Evolutionary conservation across 2,113 vertebrate genomes (phyloP).

Genomic region (Passer montanus): DNA sequence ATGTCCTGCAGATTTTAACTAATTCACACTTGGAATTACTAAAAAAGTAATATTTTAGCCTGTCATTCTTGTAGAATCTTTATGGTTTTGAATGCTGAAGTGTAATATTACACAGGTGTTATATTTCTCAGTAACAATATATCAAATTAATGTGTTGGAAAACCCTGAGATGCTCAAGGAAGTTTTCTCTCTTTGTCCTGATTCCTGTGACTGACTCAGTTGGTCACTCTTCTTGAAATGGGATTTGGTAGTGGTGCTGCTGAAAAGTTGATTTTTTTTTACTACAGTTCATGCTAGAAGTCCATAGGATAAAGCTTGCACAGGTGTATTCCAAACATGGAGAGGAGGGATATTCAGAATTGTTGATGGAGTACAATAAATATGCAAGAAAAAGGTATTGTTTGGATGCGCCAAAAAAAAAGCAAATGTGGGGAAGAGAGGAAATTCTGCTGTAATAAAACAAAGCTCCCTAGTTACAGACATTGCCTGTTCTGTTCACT

Average conservation of each 20-base stretch:
- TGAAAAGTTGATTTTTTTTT: not conserved
- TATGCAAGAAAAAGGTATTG: not conserved
- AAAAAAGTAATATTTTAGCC: not conserved
- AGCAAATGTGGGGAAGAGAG: not conserved
- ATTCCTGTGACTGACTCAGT: not conserved
- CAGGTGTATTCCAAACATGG: fast-evolving
- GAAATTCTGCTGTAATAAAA: not conserved
- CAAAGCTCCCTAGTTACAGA: not conserved
- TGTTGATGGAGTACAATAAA: fast-evolving
- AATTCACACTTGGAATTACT: not conserved
- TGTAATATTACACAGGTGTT: not conserved
- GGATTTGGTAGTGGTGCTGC: not conserved
- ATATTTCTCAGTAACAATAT: not conserved
- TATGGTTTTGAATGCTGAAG: not conserved
- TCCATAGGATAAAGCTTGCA: not conserved
- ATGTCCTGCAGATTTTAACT: not conserved
- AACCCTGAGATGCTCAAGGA: not conserved
- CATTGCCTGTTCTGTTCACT: not conserved
- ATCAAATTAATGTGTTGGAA: not conserved
- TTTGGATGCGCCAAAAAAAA: not conserved
- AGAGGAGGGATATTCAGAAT: not conserved
- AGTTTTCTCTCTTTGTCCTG: not conserved
- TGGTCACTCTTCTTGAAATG: not conserved
- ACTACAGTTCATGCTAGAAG: not conserved
- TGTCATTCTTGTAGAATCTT: not conserved